Conservation (phyloP, 2,797 vertebrate genomes). For the Coregonus ussuriensis region DNA sequence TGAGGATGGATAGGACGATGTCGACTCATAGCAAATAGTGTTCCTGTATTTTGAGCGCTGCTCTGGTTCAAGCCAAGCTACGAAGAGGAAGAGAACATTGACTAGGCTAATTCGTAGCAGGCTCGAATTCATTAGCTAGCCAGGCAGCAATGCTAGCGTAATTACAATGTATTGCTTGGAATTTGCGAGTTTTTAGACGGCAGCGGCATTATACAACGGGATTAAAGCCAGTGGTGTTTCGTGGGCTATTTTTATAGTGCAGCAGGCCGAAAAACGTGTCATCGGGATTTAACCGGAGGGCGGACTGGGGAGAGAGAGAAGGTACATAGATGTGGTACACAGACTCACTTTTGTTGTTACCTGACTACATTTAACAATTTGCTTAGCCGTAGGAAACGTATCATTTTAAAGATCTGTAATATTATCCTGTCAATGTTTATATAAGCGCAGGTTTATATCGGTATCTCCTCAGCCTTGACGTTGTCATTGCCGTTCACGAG, state of each 20-base stretch:
- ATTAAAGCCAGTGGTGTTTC: conserved; percentile 15
- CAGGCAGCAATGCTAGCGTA: conserved; percentile 26
- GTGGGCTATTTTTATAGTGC: conserved; percentile 17
- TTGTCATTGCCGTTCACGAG: background rate
- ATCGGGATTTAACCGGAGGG: background rate
- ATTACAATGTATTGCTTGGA: conserved; percentile 27
- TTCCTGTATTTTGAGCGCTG: background rate
- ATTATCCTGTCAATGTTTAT: too few species aligned
- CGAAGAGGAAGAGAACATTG: background rate
- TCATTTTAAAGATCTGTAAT: too few species aligned
- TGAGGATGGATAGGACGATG: conserved; percentile 6
- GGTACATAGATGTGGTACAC: background rate
- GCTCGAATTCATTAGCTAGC: conserved; percentile 6
- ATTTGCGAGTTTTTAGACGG: background rate
- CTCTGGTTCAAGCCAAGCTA: background rate
- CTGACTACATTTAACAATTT: too few species aligned
- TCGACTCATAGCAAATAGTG: background rate
- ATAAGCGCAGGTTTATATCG: too few species aligned
- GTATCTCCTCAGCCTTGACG: background rate
- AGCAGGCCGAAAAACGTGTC: background rate
- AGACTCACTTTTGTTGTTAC: too few species aligned
- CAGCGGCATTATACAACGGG: background rate
- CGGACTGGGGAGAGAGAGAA: background rate
- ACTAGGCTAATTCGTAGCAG: background rate
- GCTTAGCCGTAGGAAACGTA: too few species aligned